Evolutionary conservation across 92 coral and sea anemone genomes (phyloP), one percentile per base, ranked within the genome.

Genomic region (Actinernus sp.): DNA sequence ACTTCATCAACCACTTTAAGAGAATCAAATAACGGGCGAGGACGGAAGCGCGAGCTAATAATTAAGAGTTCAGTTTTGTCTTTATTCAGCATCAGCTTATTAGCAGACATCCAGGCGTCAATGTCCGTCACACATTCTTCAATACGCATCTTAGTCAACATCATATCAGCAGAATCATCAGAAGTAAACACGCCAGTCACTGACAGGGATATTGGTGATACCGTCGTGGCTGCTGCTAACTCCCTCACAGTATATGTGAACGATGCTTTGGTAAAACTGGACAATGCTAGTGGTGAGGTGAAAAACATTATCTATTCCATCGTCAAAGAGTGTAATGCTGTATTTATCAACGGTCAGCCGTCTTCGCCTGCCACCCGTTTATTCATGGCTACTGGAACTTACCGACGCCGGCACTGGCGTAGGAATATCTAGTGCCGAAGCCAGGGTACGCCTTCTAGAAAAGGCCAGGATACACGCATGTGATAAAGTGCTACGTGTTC

Each of bases 331-430:
- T 70, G 77, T 37, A 56, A 56, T 44, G 77, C 44, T 21, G 28
- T 70, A 30, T 45, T 57, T 52, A 41, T 55, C 30, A 55, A 56
- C 9, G 57, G 30, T n/a, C n/a, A n/a, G n/a, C n/a, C n/a, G n/a
- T n/a, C n/a, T n/a, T n/a, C 25, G 58, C 53, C 74, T 64, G 47
- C 80, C 80, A 73, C 62, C 71, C 37, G 71, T 73, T 31, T 73
- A 61, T 73, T 61, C 71, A 11, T 3, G 82, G 49, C n/a, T 74
- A 48, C 56, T 77, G 44, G 77, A 58, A 66, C 77, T 77, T 53
- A 77, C 63, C 23, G 75, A 76, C 25, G 68, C 68, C 27, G 69
- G 69, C 31, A 75, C 84, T 55, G 84, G 84, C 21, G 63, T 73
- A 36, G 81, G 81, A 22, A 53, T 73, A 25, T 48, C 51, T 25